Evolutionary conservation across 2,113 vertebrate genomes (phyloP).

Genomic region (Austrofundulus limnaeus): DNA sequence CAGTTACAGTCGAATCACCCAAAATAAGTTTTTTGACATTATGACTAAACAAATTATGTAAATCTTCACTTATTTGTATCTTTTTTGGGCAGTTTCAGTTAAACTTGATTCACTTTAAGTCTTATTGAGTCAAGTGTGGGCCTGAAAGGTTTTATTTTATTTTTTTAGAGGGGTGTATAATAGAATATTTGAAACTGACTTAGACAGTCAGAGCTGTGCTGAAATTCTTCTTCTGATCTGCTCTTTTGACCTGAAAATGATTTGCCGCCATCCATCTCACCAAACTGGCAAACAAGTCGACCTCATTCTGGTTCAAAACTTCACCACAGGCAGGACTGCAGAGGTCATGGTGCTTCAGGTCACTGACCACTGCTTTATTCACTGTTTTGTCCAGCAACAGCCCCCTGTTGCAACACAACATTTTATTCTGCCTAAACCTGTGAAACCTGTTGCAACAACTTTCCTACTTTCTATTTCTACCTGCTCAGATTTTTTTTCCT

Average conservation of each 20-base stretch:
- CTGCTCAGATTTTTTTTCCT: neutral
- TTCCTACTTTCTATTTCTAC: neutral
- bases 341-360: neutral
- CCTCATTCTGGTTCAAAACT: neutral
- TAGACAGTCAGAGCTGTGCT: neutral
- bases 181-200: too few species aligned
- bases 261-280: neutral
- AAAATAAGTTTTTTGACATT: too few species aligned
- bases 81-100: too few species aligned
- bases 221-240: too few species aligned
- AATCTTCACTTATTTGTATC: too few species aligned
- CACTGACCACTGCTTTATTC: neutral
- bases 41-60: too few species aligned
- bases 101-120: too few species aligned
- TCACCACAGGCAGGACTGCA: neutral
- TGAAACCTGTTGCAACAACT: neutral
- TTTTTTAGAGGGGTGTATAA: too few species aligned
- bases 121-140: too few species aligned
- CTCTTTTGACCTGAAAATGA: neutral
- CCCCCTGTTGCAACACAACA: neutral
- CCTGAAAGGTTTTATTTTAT: too few species aligned
- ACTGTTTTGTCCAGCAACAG: neutral
- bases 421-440: neutral
- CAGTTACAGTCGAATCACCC: too few species aligned
- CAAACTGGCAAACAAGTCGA: neutral